Conservation (phyloP, 1,140 invertebrate genomes). For the Drosophila rufa region DNA sequence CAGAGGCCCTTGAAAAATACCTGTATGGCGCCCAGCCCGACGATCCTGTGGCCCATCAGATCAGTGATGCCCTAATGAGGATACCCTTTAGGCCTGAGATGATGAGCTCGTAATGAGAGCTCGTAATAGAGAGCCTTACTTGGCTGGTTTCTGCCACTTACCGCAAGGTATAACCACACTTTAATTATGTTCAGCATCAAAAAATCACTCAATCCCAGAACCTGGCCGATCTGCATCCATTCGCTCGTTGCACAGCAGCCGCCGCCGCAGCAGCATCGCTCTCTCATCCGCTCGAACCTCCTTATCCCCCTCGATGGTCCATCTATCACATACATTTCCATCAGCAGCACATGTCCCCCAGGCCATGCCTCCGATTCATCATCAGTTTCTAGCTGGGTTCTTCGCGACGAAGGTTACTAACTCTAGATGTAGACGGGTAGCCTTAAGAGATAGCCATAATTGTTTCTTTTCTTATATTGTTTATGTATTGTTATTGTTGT, state of each 20-base stretch:
- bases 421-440: constrained; percentile 12
- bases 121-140: neutral
- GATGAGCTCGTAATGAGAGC: neutral
- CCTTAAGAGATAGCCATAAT: constrained; percentile 1
- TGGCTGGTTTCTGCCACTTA: constrained; percentile 41
- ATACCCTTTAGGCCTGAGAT: neutral
- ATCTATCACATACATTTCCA: constrained; percentile 18
- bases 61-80: constrained; percentile 46
- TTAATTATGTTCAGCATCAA: constrained; percentile 37
- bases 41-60: constrained; percentile 56
- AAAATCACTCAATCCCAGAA: constrained; percentile 27
- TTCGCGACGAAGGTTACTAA: constrained; percentile 25
- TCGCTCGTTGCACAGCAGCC: constrained; percentile 4
- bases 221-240: neutral
- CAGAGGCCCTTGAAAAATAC: constrained; percentile 33
- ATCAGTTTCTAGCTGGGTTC: constrained; percentile 12
- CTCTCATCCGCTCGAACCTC: constrained; percentile 12
- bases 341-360: constrained; percentile 11
- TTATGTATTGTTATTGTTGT: constrained; percentile 13
- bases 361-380: constrained; percentile 1
- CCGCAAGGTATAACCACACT: constrained; percentile 61
- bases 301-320: constrained; percentile 2
- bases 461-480: constrained; percentile 12
- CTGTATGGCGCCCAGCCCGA: constrained; percentile 31
- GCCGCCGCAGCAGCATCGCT: constrained; percentile 4